Evolutionary conservation across 2,797 vertebrate species (phyloP).

Genomic region (Carcharodon carcharias): DNA sequence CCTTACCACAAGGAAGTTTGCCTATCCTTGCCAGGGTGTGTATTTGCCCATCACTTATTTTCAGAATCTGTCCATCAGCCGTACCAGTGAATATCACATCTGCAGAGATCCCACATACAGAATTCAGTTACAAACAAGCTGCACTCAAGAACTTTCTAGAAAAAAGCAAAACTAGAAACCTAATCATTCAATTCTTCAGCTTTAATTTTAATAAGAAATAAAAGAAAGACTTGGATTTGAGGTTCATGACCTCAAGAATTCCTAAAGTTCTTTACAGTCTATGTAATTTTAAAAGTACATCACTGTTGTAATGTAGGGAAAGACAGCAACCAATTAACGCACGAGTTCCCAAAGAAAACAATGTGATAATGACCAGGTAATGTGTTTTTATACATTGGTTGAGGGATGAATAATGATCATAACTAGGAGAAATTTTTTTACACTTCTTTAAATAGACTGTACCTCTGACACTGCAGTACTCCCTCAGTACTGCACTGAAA

Average conservation of each 20-base stretch:
- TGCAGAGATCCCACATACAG: conserved; percentile 51
- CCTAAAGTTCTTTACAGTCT: neutral
- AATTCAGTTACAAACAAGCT: neutral
- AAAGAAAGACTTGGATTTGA: neutral
- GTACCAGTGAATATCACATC: conserved; percentile 86
- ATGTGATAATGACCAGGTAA: neutral
- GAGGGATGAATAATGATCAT: neutral
- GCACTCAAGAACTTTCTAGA: neutral
- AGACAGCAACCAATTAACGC: neutral
- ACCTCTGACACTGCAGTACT: neutral
- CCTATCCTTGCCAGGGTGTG: conserved; percentile 73
- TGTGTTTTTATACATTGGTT: neutral
- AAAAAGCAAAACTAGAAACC: neutral
- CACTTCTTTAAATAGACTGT: neutral
- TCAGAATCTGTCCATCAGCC: conserved; percentile 81
- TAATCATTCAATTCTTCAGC: neutral
- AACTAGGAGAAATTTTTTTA: neutral
- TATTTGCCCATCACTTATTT: conserved; percentile 72
- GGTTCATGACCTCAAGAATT: neutral
- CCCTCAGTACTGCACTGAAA: neutral
- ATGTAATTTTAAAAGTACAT: neutral
- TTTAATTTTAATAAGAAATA: neutral
- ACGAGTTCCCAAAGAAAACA: neutral
- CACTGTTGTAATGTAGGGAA: neutral
- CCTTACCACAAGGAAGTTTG: conserved; percentile 78